A percentile compares a stretch with the other conserved stretches of the same genome.
Evolutionary conservation across 2,888 invertebrate genomes (phyloP).

Genomic region (Polylopha cassiicola): DNA sequence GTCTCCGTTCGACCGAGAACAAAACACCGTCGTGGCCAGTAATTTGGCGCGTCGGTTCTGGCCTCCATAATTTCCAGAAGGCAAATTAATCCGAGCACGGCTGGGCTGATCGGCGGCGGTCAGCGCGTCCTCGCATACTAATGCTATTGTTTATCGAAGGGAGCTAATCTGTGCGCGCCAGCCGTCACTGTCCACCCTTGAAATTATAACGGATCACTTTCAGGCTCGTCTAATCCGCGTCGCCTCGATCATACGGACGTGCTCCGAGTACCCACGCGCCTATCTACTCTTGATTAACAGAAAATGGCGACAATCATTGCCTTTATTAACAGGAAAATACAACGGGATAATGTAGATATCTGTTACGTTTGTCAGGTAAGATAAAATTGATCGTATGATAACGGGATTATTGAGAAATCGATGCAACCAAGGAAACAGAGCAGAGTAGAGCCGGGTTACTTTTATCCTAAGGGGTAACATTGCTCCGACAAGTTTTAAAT

Average conservation of each 20-base stretch:
- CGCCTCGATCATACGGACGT: slow-evolving; percentile 25
- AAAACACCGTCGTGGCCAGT: slow-evolving; percentile 56
- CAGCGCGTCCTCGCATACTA: slow-evolving; percentile 75
- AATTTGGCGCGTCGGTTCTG: slow-evolving; percentile 43
- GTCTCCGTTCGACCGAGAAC: slow-evolving; percentile 47
- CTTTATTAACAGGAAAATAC: slow-evolving; percentile 19
- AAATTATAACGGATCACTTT: slow-evolving; percentile 76
- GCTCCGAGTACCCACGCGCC: slow-evolving; percentile 17
- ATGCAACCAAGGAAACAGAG: too few species aligned
- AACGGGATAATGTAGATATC: too few species aligned
- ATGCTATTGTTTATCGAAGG: slow-evolving; percentile 77
- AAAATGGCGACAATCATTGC: slow-evolving; percentile 14
- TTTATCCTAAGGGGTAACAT: too few species aligned
- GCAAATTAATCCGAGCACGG: slow-evolving; percentile 75
- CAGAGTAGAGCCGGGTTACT: too few species aligned
- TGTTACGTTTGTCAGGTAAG: too few species aligned
- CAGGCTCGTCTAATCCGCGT: slow-evolving; percentile 62
- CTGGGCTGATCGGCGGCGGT: slow-evolving; percentile 69
- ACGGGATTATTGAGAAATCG: too few species aligned
- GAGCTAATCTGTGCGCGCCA: slow-evolving; percentile 75
- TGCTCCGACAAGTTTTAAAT: too few species aligned
- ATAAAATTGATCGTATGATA: too few species aligned
- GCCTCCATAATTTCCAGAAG: slow-evolving; percentile 70
- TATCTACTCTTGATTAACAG: slow-evolving; percentile 14
- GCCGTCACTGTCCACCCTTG: slow-evolving; percentile 72